These are phyloP conservation scores for Hozukius guyotensis DNA, from an alignment of 2,797 vertebrate species.

Conservation along the genomic window DNA sequence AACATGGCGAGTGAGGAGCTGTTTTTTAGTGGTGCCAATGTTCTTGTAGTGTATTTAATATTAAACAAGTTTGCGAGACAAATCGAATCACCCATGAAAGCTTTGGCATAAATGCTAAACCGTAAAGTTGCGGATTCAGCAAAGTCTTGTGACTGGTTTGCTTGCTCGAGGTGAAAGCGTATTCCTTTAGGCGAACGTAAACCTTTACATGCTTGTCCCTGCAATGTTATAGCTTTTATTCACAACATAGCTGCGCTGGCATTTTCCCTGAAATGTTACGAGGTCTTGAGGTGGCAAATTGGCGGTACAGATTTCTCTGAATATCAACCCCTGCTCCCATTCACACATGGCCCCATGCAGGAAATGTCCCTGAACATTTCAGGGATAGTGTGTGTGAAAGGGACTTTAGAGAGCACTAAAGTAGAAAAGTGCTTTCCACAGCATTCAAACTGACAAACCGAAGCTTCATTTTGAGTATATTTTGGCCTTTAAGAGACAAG, in stretches of 20 bases:
- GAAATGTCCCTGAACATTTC: neutral
- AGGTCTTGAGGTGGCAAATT: neutral
- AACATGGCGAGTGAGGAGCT: neutral
- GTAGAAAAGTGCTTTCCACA: neutral
- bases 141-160: neutral
- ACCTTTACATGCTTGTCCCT: neutral
- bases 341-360: neutral
- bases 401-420: neutral
- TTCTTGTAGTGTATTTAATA: neutral
- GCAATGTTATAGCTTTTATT: neutral
- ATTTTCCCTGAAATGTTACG: neutral
- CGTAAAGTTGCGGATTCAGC: neutral
- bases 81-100: neutral
- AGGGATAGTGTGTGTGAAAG: neutral
- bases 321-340: neutral
- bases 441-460: neutral
- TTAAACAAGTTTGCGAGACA: neutral
- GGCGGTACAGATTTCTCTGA: neutral
- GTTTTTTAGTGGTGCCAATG: neutral
- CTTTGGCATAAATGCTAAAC: neutral
- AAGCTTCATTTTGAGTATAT: neutral
- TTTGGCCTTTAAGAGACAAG: conserved; percentile 11
- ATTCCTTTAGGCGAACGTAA: too few relatives aligned
- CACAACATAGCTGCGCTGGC: neutral
- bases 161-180: neutral